phyloP scores from a whole-genome alignment of 2,888 invertebrate species.

The Protonemura montana region DNA sequence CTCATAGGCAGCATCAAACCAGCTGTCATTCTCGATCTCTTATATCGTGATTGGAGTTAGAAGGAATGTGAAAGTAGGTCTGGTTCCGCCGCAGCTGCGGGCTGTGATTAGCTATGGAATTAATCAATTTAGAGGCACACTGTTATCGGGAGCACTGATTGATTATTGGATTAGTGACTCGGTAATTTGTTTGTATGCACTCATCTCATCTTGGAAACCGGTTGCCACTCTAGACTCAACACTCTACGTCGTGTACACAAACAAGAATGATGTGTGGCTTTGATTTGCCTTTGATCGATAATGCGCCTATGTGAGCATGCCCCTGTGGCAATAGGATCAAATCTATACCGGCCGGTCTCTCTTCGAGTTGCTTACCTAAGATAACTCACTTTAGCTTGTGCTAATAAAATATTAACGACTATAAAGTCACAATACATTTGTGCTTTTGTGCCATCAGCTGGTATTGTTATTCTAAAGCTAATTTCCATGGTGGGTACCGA shows the following conservation, averaged over 20 bases:
- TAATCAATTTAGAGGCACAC: constrained; percentile 27
- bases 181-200: constrained; percentile 17
- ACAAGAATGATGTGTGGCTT: background rate
- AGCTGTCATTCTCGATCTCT: background rate
- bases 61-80: constrained; percentile 27
- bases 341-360: too few relatives aligned
- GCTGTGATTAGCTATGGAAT: constrained; percentile 16
- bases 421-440: too few relatives aligned
- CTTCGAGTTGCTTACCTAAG: too few relatives aligned
- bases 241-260: background rate
- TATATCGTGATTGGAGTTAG: background rate
- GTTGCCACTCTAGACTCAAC: background rate
- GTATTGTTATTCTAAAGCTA: too few relatives aligned
- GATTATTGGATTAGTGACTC: constrained; percentile 34
- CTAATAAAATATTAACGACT: too few relatives aligned
- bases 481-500: too few relatives aligned
- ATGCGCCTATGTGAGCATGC: background rate
- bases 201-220: background rate
- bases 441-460: too few relatives aligned
- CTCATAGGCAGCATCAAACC: background rate
- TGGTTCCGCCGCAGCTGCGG: background rate
- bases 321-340: too few relatives aligned
- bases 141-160: constrained; percentile 33
- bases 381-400: too few relatives aligned
- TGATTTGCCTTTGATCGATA: background rate